phyloP scores from a whole-genome alignment of 2,888 invertebrate genomes.

The Prosapia bicincta region DNA sequence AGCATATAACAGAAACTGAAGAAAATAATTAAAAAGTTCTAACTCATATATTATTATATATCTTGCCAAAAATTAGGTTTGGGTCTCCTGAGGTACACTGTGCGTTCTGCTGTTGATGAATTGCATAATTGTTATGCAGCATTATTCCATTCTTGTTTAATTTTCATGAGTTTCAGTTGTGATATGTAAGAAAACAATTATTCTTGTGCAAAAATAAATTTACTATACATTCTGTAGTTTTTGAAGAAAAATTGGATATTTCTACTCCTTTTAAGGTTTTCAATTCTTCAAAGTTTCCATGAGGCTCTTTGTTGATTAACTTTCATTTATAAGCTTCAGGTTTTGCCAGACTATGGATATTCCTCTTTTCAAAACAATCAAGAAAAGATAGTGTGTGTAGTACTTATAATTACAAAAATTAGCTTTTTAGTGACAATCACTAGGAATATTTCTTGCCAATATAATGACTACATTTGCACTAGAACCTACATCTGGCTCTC shows the following conservation, averaged over 20 bases:
- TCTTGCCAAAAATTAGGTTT: too few species aligned
- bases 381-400: slow-evolving; percentile 30
- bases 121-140: too few species aligned
- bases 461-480: too few species aligned
- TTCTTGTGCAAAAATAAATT: slow-evolving; percentile 17
- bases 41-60: too few species aligned
- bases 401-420: slow-evolving; percentile 34
- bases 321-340: slow-evolving; percentile 18
- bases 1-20: too few species aligned
- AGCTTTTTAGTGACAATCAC: slow-evolving; percentile 11
- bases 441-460: slow-evolving; percentile 26
- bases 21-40: too few species aligned
- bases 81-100: too few species aligned
- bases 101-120: too few species aligned
- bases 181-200: not conserved
- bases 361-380: slow-evolving; percentile 7
- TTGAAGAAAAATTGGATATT: slow-evolving; percentile 21
- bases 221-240: slow-evolving; percentile 20
- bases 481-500: slow-evolving; percentile 29
- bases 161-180: too few species aligned
- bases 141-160: too few species aligned
- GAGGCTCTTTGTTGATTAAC: slow-evolving; percentile 20
- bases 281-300: slow-evolving; percentile 27
- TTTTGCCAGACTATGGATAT: slow-evolving; percentile 24
- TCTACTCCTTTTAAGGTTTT: slow-evolving; percentile 12